Evolutionary conservation across 2,888 invertebrate genomes (phyloP).

Genomic region (Netelia fuscicornis): DNA sequence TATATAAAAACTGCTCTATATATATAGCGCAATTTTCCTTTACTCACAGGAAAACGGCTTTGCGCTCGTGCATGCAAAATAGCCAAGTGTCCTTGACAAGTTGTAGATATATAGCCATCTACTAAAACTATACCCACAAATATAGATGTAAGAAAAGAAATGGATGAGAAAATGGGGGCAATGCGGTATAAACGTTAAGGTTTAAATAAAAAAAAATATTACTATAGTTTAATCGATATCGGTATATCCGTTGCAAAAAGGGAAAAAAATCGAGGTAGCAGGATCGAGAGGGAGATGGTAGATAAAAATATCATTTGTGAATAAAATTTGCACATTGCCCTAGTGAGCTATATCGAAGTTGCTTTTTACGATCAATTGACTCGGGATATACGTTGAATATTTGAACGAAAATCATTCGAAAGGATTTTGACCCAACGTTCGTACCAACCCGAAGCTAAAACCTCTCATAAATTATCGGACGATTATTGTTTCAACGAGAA

Average conservation of each 20-base stretch:
- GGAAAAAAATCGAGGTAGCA: background rate
- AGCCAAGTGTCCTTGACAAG: slow-evolving; percentile 42
- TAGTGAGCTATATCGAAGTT: background rate
- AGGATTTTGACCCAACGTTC: background rate
- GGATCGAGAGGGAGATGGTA: background rate
- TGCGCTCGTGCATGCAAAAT: slow-evolving; percentile 18
- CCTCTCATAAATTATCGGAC: background rate
- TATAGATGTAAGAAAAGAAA: background rate
- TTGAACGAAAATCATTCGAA: background rate
- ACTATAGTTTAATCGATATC: background rate
- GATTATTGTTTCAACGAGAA: slow-evolving; percentile 4
- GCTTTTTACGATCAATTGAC: background rate
- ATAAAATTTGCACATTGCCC: slow-evolving; percentile 5
- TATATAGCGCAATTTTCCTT: background rate
- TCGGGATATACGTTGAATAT: slow-evolving; percentile 5
- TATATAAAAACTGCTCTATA: too few species aligned
- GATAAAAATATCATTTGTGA: background rate
- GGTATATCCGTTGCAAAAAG: background rate
- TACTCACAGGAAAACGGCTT: slow-evolving; percentile 6
- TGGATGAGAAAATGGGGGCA: background rate
- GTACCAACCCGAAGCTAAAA: background rate
- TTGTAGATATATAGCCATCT: background rate
- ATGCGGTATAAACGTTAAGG: background rate
- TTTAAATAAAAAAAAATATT: slow-evolving; percentile 4
- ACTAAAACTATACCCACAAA: background rate